Evolutionary conservation across 2,888 invertebrate genomes (phyloP), one percentile per base, ranked within the genome.

Genomic region (Druceiella hillmani): DNA sequence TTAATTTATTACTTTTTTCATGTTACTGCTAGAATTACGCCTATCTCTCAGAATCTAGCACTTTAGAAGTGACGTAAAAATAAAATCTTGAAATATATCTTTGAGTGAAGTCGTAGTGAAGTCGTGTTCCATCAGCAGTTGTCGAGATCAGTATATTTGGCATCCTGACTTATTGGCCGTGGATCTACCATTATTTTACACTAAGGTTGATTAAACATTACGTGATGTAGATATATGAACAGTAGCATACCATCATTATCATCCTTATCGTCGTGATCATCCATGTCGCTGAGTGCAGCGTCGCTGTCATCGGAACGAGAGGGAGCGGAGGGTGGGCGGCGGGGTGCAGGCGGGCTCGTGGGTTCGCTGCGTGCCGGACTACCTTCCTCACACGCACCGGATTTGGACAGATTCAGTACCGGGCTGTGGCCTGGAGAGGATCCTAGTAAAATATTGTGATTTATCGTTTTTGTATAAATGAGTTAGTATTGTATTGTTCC

Each of bases 381-480:
- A 26, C 64, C 66, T 55, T 87, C 87, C 48, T 86, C 87, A 44
- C 83, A 83, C 56, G 66, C 83, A 36, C 87, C 89, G 39, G 87
- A 88, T 68, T 92, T 92, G 37, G 92, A 91, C 41, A 93, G 75
- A 70, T 92, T 92, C 55, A 92, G 68, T 50, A 92, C 90, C 45
- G 92, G 92, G 80, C 91, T 92, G 72, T 89, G 89, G 37, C 87
- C 87, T 55, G 85, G 87, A 47, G 90, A 87, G 43, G 90, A 90
- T 51, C 83, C 86, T 85, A 72, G 10, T 12, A 11, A 27, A 4
- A 25, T 11, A n/a, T n/a, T n/a, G n/a, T n/a, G n/a, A n/a, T n/a
- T n/a, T n/a, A n/a, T n/a, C n/a, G n/a, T n/a, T n/a, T n/a, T n/a
- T n/a, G n/a, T n/a, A n/a, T n/a, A n/a, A n/a, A 20, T 7, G n/a